Evolutionary conservation across 2,888 invertebrate species (phyloP).

Genomic region (Nesidiocoris tenuis): DNA sequence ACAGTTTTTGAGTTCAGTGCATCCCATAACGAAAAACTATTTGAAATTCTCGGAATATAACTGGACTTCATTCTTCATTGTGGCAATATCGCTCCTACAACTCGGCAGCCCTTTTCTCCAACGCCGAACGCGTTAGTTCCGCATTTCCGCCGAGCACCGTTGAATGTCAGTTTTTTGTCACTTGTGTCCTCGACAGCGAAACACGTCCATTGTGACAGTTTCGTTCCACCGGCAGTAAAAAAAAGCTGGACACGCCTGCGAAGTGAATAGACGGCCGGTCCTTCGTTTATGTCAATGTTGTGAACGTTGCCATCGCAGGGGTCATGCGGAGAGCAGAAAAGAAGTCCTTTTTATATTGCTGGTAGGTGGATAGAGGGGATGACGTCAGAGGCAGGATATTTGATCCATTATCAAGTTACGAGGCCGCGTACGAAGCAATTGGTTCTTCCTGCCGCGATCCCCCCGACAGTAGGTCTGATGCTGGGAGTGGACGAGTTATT

Average conservation of each 20-base stretch:
- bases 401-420: slow-evolving; percentile 42
- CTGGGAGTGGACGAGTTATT: no score
- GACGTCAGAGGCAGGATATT: slow-evolving; percentile 41
- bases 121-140: background rate
- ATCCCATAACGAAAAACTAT: no score
- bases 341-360: background rate
- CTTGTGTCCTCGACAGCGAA: background rate
- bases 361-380: background rate
- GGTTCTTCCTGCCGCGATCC: slow-evolving; percentile 37
- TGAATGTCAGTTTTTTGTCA: background rate
- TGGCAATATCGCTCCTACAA: no score
- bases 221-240: background rate
- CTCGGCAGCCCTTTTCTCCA: no score
- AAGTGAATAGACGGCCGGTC: background rate
- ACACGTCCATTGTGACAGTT: background rate
- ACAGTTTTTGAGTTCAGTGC: no score
- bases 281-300: background rate
- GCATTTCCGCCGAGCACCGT: background rate
- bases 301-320: background rate
- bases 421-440: slow-evolving; percentile 37
- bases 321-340: background rate
- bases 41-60: no score
- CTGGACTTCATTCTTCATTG: no score
- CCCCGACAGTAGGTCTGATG: no score
- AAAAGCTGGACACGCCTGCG: background rate